Percentiles rank a stretch among this genome's conserved stretches.
Evolutionary conservation across 2,888 invertebrate species (phyloP).

Genomic region (Leptopilina myrica): DNA sequence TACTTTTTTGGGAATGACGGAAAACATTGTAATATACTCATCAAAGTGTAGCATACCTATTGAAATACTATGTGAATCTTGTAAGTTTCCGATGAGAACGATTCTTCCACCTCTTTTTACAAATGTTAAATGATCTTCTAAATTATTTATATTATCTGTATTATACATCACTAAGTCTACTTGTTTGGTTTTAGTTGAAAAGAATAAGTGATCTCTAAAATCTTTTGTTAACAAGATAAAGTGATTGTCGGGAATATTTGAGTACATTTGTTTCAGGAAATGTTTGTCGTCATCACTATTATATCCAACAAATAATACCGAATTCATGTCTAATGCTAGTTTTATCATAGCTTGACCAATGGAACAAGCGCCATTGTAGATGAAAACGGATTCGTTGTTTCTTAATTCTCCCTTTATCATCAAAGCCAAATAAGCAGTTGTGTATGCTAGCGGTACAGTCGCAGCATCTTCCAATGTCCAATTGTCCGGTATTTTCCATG

Average conservation of each 20-base stretch:
- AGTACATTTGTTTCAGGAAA: slow-evolving; percentile 78
- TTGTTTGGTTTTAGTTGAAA: slow-evolving; percentile 77
- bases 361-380: slow-evolving; percentile 78
- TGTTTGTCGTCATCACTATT: slow-evolving; percentile 78
- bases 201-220: slow-evolving; percentile 79
- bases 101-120: slow-evolving; percentile 74
- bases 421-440: slow-evolving; percentile 81
- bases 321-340: slow-evolving; percentile 79
- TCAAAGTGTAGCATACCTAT: slow-evolving; percentile 66
- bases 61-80: slow-evolving; percentile 76
- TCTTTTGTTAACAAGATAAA: slow-evolving; percentile 78
- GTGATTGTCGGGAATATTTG: slow-evolving; percentile 79
- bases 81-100: slow-evolving; percentile 78
- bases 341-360: slow-evolving; percentile 84
- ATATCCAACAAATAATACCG: slow-evolving; percentile 81
- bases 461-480: slow-evolving; percentile 83
- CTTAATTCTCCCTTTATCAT: slow-evolving; percentile 78
- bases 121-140: slow-evolving; percentile 82
- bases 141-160: slow-evolving; percentile 87
- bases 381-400: slow-evolving; percentile 74
- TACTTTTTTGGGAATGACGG: slow-evolving; percentile 67
- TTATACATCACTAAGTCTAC: slow-evolving; percentile 82
- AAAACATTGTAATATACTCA: slow-evolving; percentile 69
- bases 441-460: slow-evolving; percentile 82
- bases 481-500: slow-evolving; percentile 79